Base-by-base conservation (phyloP, 2,113 vertebrate genomes). In the Ahaetulla prasina region DNA sequence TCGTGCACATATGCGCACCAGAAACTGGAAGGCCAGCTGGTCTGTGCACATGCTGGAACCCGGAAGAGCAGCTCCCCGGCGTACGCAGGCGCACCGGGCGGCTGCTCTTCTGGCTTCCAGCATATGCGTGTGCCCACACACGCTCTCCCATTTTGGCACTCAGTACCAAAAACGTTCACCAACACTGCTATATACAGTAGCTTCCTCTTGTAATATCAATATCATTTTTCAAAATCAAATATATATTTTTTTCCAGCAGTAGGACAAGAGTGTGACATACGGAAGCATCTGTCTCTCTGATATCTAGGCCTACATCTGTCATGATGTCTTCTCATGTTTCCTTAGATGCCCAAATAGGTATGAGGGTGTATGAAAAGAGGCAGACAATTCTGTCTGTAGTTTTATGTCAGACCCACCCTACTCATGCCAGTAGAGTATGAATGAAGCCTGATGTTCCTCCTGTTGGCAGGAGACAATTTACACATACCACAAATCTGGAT, bases 171-270 rank as follows among this genome's bases (percentile, higher is more conserved):
- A 47, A 47, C 45, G 0, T 47, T 47, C 45, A 47, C 45, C 45
- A 50, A 50, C 49, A 50, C 49, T 11, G 49, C 49, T 50, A 50
- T 50, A 50, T 63, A 63, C 60, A 68, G 11, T 68, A 68, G 30
- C 30, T n/a, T n/a, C 0, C 27, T 30, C 60, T 63, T 63, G 25
- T n/a, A 68, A 68, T 68, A n/a, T 68, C 60, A 68, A 30, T 68
- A 68, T 63, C 60, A 63, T 68, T 68, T 68, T 68, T 68, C 27
- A 68, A 68, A 68, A 68, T n/a, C 11, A 68, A 68, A 30, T 94
- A 90, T 91, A 95, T 57, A 49, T 87, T 93, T 95, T 3, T 94
- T 95, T 92, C 95, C 5, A 87, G 85, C 94, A 95, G 89, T 94
- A 54, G 45, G 27, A 49, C 52, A 86, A 96, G 95, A 95, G 94